A percentile compares a stretch with the other conserved stretches of the same genome.
Conservation (phyloP, 2,113 vertebrate species). For the Phyllostomus hastatus region DNA sequence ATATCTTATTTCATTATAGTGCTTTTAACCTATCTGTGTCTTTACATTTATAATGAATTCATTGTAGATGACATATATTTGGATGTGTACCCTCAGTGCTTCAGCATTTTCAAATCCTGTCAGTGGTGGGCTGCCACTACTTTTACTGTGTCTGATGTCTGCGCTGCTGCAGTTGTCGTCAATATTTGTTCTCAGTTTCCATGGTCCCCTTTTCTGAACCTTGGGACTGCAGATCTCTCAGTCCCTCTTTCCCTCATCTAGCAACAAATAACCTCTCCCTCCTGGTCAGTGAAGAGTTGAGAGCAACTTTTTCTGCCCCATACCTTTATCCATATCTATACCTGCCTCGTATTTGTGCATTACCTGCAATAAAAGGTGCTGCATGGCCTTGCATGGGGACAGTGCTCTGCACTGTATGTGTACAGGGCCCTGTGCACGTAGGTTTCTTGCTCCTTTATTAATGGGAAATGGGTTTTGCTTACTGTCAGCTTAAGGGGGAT, state of each 20-base stretch:
- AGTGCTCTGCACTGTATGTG: background rate
- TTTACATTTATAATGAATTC: background rate
- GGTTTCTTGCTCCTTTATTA: background rate
- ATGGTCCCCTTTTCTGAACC: background rate
- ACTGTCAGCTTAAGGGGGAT: background rate
- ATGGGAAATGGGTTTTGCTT: background rate
- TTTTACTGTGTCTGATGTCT: no score
- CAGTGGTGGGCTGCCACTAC: background rate
- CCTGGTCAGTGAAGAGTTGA: background rate
- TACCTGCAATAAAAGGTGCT: background rate
- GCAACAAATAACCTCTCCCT: background rate
- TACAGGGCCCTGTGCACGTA: background rate
- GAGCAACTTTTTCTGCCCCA: background rate
- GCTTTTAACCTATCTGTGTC: background rate
- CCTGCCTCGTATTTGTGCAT: background rate
- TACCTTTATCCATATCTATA: background rate
- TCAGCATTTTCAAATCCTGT: background rate
- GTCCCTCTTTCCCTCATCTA: background rate
- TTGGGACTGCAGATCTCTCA: background rate
- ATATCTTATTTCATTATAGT: background rate
- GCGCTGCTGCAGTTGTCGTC: background rate
- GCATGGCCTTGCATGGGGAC: background rate
- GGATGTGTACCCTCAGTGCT: background rate
- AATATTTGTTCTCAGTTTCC: background rate
- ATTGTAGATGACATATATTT: background rate